Percentiles rank a stretch among this genome's conserved stretches.
These are phyloP conservation scores for Periphyllus acericola DNA, from an alignment of 2,888 invertebrate genomes.

Conservation along the genomic window DNA sequence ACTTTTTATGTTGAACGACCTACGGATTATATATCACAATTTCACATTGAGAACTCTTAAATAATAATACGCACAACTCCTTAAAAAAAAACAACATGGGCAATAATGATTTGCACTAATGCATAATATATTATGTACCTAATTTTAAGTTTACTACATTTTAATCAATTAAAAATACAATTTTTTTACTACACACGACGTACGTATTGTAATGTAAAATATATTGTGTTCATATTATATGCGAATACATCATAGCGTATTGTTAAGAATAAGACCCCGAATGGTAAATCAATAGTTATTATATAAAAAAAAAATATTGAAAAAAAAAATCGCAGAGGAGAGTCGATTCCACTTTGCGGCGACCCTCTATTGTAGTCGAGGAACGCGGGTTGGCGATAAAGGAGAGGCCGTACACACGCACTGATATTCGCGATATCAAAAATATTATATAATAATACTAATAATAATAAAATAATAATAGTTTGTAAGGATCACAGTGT, in stretches of 20 bases:
- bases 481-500: conserved; percentile 33
- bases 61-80: neutral
- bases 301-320: too few species aligned
- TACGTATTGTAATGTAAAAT: neutral
- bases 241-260: neutral
- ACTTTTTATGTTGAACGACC: neutral
- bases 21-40: conserved; percentile 5
- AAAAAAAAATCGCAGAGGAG: too few species aligned
- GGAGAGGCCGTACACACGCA: neutral
- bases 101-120: neutral
- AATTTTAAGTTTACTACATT: neutral
- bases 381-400: neutral
- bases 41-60: neutral
- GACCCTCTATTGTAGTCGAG: too few species aligned
- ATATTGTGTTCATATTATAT: neutral
- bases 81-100: conserved; percentile 1
- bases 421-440: neutral
- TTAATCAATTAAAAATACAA: neutral
- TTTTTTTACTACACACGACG: neutral
- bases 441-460: neutral
- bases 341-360: too few species aligned
- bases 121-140: neutral
- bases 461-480: conserved; percentile 32
- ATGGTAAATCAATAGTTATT: neutral
- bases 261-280: neutral